These are phyloP conservation scores for Candoia aspera DNA, from an alignment of 2,113 vertebrate species.

Conservation along the genomic window DNA sequence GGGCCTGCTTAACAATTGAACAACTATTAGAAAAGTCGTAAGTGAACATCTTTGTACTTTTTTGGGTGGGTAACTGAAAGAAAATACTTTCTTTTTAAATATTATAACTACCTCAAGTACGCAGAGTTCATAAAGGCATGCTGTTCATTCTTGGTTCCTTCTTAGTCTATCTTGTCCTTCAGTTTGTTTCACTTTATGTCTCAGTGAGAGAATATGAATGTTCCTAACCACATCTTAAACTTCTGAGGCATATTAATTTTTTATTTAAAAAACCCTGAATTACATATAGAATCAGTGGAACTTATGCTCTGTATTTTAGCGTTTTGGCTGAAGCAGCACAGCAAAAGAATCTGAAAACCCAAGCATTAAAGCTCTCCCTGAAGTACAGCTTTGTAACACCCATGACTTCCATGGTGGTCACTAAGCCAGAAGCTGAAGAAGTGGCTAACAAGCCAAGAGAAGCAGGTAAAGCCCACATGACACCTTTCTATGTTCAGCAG, in stretches of 20 bases:
- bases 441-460: conserved; percentile 87
- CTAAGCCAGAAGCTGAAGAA: conserved; percentile 76
- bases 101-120: no score
- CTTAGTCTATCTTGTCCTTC: background rate
- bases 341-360: conserved; percentile 67
- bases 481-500: background rate
- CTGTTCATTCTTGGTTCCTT: background rate
- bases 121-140: background rate
- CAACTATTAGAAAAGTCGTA: conserved; percentile 87
- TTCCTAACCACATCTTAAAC: background rate
- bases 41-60: conserved; percentile 46
- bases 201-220: background rate
- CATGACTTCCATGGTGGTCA: conserved; percentile 93
- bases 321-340: conserved; percentile 65
- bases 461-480: conserved; percentile 62
- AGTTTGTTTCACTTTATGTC: background rate
- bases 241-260: background rate
- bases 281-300: background rate
- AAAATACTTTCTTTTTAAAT: background rate
- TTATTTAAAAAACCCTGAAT: fast-evolving
- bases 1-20: conserved; percentile 92
- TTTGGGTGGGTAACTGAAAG: background rate
- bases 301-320: conserved; percentile 48
- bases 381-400: conserved; percentile 88
- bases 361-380: conserved; percentile 82